A percentile compares a stretch with the other conserved stretches of the same genome.
These are phyloP conservation scores for Protaetia brevitarsis DNA, from an alignment of 1,140 invertebrate species.

Conservation along the genomic window DNA sequence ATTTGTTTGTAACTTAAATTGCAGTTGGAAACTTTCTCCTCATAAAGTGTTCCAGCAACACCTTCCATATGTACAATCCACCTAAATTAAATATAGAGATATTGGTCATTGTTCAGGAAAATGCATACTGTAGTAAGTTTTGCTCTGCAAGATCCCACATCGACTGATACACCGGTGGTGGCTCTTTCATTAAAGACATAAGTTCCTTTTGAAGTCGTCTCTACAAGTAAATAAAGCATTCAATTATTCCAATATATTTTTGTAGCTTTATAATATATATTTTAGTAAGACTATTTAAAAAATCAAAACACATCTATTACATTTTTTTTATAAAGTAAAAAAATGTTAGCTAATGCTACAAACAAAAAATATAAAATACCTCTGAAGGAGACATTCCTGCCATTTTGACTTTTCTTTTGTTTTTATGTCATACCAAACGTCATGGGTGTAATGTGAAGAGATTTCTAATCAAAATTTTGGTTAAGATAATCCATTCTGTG, in stretches of 20 bases:
- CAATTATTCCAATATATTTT: too few species aligned
- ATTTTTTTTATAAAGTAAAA: conserved; percentile 9
- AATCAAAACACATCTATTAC: conserved; percentile 35
- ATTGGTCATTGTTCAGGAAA: neutral
- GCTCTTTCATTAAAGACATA: conserved; percentile 90
- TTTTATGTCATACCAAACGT: conserved; percentile 25
- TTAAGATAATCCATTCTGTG: neutral
- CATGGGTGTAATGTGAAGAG: neutral
- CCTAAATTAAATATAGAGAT: conserved; percentile 51
- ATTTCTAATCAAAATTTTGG: neutral
- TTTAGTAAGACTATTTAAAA: too few species aligned
- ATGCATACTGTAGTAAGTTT: conserved; percentile 60
- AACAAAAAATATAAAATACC: conserved; percentile 36
- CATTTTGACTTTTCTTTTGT: conserved; percentile 36
- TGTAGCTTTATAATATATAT: too few species aligned
- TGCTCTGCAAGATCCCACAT: conserved; percentile 68
- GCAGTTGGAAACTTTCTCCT: conserved; percentile 93
- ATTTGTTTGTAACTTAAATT: conserved; percentile 96
- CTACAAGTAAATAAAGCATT: conserved; percentile 54
- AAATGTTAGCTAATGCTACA: conserved; percentile 12
- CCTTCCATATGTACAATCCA: conserved; percentile 96
- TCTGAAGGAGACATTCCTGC: conserved; percentile 48
- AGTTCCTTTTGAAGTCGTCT: conserved; percentile 91
- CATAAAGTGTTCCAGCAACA: conserved; percentile 89
- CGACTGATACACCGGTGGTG: conserved; percentile 87